Percentiles rank a stretch among this genome's conserved stretches.
Conservation (phyloP, 2,113 vertebrate genomes). For the Antechinus stuartii region DNA sequence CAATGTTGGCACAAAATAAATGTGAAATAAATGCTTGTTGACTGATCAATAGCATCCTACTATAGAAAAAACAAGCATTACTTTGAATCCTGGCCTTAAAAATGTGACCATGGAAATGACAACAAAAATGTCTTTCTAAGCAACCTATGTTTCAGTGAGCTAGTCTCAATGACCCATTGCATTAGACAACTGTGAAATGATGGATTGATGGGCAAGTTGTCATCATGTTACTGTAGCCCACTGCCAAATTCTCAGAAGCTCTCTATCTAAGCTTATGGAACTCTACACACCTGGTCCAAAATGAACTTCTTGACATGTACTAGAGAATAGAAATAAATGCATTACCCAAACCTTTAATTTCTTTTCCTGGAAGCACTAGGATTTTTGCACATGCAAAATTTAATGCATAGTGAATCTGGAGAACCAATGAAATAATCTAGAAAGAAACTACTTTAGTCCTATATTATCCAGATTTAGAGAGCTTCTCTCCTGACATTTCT, state of each 20-base stretch:
- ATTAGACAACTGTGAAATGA: background rate
- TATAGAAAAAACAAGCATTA: background rate
- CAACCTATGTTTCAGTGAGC: background rate
- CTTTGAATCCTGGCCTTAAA: background rate
- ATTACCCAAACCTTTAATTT: conserved; percentile 47
- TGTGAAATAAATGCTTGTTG: background rate
- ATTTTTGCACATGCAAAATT: conserved; percentile 64
- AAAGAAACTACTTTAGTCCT: conserved; percentile 50
- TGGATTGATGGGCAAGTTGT: background rate
- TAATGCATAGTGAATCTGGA: conserved; percentile 36
- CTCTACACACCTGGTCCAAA: conserved; percentile 8
- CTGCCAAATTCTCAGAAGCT: conserved; percentile 39
- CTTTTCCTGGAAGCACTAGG: conserved; percentile 41
- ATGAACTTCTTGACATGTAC: conserved; percentile 11
- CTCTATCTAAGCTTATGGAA: conserved; percentile 45
- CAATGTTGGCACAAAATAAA: background rate
- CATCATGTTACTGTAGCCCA: conserved; percentile 10
- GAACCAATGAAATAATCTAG: conserved; percentile 57
- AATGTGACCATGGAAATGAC: background rate
- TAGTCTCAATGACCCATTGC: background rate
- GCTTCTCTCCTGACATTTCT: conserved; percentile 66
- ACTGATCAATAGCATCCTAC: background rate
- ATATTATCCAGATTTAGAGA: conserved; percentile 68
- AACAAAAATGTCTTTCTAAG: background rate
- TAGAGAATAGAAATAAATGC: conserved; percentile 50